Conservation (phyloP, 1,140 invertebrate species). For the Kradibia gibbosae region DNA sequence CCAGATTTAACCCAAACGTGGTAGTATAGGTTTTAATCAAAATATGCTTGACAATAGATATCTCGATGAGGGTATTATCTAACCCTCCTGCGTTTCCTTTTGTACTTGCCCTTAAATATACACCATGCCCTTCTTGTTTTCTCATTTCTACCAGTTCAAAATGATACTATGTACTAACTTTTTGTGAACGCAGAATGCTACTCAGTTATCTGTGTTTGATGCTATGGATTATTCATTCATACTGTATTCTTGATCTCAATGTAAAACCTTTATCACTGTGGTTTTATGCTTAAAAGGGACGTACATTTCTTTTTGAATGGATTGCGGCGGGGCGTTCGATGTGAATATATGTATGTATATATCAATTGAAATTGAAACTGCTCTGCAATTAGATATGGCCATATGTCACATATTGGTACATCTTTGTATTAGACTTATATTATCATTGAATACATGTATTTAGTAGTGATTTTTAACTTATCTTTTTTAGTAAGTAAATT, state of each 20-base stretch:
- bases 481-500: too few species aligned
- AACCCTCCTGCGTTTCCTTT: slow-evolving; percentile 1
- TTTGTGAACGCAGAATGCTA: background rate
- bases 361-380: slow-evolving; percentile 11
- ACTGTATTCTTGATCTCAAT: slow-evolving; percentile 2
- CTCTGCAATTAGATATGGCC: background rate
- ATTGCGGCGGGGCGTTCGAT: background rate
- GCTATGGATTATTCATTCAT: background rate
- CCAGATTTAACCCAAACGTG: background rate
- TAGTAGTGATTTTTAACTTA: too few species aligned
- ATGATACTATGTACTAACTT: background rate
- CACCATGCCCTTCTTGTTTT: slow-evolving; percentile 2
- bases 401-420: slow-evolving; percentile 1
- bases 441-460: too few species aligned
- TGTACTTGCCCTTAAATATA: slow-evolving; percentile 4
- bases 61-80: background rate
- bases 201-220: background rate
- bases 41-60: background rate
- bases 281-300: background rate
- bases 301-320: background rate
- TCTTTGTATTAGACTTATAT: background rate
- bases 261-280: background rate
- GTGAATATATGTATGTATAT: slow-evolving; percentile 1
- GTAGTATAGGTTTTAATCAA: slow-evolving; percentile 9
- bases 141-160: background rate